A percentile compares a stretch with the other conserved stretches of the same genome.
Conservation (phyloP, 2,797 vertebrate species). For the Scolopax bukidnonensis region DNA sequence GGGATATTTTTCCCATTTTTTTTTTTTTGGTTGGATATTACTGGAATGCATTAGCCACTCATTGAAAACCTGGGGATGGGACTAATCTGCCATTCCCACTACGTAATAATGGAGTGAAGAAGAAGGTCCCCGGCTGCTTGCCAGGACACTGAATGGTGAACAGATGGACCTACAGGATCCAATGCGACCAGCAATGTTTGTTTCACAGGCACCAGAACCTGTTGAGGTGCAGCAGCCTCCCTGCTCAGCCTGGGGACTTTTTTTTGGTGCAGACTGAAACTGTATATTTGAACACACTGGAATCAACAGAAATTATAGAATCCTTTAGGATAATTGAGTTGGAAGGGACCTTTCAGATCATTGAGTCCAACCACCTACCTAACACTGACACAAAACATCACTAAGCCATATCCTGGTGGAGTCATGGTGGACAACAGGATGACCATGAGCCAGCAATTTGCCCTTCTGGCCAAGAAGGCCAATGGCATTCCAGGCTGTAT, state of each 20-base stretch:
- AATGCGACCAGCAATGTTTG: background rate
- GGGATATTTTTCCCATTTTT: background rate
- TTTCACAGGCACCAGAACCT: background rate
- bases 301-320: background rate
- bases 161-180: background rate
- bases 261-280: background rate
- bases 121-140: background rate
- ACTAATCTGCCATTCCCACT: background rate
- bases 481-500: no score
- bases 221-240: background rate
- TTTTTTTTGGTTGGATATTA: background rate
- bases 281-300: background rate
- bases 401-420: constrained; percentile 60
- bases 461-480: no score
- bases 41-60: background rate
- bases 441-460: no score
- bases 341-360: no score
- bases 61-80: rapidly evolving
- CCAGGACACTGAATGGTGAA: background rate
- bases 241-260: background rate
- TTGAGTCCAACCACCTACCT: no score
- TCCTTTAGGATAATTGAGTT: no score
- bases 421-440: no score
- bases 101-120: background rate
- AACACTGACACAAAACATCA: no score